Evolutionary conservation across 2,888 invertebrate genomes (phyloP).

Genomic region (Mycalesis mineus): DNA sequence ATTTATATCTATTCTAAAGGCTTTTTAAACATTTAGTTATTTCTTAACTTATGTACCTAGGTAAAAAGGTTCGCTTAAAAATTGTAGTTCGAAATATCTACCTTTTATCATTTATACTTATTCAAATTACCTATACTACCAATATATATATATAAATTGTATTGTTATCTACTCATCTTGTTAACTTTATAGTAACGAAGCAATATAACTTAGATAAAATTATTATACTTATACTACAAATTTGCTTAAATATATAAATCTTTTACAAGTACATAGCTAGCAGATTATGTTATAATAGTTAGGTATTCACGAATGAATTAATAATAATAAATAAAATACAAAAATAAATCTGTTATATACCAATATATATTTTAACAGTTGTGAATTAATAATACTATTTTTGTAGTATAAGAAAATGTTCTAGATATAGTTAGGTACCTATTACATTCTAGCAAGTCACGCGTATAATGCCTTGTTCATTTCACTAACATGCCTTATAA

Average conservation of each 20-base stretch:
- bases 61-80: neutral
- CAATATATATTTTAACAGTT: neutral
- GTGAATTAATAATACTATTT: conserved; percentile 3
- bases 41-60: neutral
- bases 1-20: too few species aligned
- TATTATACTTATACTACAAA: neutral
- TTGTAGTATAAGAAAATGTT: conserved; percentile 12
- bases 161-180: neutral
- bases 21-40: too few species aligned
- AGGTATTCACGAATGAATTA: neutral
- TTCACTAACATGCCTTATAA: conserved; percentile 14
- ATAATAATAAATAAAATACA: neutral
- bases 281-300: neutral
- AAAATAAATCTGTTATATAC: neutral
- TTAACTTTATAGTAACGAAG: neutral
- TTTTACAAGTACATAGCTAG: neutral
- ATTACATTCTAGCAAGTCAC: neutral
- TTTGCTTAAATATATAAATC: neutral
- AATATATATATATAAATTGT: neutral
- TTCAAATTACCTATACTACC: neutral
- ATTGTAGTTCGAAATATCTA: neutral
- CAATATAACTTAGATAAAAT: neutral
- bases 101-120: neutral
- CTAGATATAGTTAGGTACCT: neutral
- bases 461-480: conserved; percentile 21